phyloP scores from a whole-genome alignment of 2,888 invertebrate species.

The Drosophila eohydei region DNA sequence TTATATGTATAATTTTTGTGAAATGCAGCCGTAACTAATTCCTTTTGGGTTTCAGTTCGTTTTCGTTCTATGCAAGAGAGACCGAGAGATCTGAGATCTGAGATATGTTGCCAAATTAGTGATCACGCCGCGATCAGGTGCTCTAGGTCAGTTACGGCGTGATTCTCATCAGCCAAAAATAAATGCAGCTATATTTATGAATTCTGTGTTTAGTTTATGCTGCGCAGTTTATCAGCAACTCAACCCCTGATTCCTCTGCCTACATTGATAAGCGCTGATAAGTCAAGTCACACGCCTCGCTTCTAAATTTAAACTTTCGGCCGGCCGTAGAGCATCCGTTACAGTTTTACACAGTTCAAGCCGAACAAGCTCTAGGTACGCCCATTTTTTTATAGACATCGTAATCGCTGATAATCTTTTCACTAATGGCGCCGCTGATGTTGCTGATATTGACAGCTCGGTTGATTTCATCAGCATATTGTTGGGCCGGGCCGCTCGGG shows the following conservation, averaged over 20 bases:
- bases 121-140: constrained; percentile 81
- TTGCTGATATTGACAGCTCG: constrained; percentile 39
- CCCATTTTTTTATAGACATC: constrained; percentile 22
- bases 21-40: constrained; percentile 3
- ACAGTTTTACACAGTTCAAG: not conserved
- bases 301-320: constrained; percentile 64
- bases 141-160: constrained; percentile 81
- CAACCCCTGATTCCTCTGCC: constrained; percentile 7
- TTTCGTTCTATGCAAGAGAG: not conserved
- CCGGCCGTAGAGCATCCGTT: constrained; percentile 2
- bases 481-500: constrained; percentile 2
- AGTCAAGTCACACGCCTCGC: constrained; percentile 58
- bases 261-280: constrained; percentile 62
- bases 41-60: not conserved
- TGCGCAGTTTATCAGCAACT: constrained; percentile 70
- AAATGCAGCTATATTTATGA: constrained; percentile 66
- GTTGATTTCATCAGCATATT: constrained; percentile 42
- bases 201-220: constrained; percentile 64
- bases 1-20: not conserved
- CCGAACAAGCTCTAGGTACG: constrained; percentile 22
- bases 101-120: constrained; percentile 45
- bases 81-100: not conserved
- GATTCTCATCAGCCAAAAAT: constrained; percentile 58
- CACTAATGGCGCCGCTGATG: constrained; percentile 51
- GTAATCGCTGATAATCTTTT: constrained; percentile 41